phyloP scores from a whole-genome alignment of 1,140 invertebrate genomes.

The Ctenoplectra terminalis region DNA sequence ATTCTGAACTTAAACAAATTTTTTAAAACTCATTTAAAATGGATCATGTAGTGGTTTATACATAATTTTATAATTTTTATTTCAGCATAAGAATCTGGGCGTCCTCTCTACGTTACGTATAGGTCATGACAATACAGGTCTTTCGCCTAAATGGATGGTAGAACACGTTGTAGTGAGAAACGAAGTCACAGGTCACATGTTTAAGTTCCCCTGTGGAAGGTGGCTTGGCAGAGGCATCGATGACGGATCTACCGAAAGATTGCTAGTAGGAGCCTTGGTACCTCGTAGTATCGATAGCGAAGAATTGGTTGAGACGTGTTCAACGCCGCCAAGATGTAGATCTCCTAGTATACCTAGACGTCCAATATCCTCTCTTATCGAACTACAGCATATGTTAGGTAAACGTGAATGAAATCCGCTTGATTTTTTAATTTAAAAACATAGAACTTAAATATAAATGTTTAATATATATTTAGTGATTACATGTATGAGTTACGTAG shows the following conservation, averaged over 20 bases:
- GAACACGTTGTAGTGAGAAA: conserved; percentile 97
- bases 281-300: conserved; percentile 85
- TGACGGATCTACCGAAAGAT: conserved; percentile 97
- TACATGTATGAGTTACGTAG: too few relatives aligned
- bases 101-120: conserved; percentile 97
- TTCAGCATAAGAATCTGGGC: conserved; percentile 97
- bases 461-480: too few relatives aligned
- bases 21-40: too few relatives aligned
- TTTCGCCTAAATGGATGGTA: conserved; percentile 97
- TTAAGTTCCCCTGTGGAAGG: conserved; percentile 97
- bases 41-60: background rate
- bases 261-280: conserved; percentile 95
- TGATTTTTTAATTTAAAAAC: background rate
- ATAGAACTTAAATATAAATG: too few relatives aligned
- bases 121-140: conserved; percentile 96
- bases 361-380: conserved; percentile 76
- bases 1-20: too few relatives aligned
- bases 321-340: conserved; percentile 85
- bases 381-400: conserved; percentile 85
- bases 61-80: conserved; percentile 51
- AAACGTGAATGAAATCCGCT: conserved; percentile 15
- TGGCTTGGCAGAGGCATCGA: conserved; percentile 98
- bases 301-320: conserved; percentile 85
- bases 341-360: conserved; percentile 86
- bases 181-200: conserved; percentile 96